A percentile compares a stretch with the other conserved stretches of the same genome.
phyloP scores from a whole-genome alignment of 2,888 invertebrate genomes.

The Volucella inanis region DNA sequence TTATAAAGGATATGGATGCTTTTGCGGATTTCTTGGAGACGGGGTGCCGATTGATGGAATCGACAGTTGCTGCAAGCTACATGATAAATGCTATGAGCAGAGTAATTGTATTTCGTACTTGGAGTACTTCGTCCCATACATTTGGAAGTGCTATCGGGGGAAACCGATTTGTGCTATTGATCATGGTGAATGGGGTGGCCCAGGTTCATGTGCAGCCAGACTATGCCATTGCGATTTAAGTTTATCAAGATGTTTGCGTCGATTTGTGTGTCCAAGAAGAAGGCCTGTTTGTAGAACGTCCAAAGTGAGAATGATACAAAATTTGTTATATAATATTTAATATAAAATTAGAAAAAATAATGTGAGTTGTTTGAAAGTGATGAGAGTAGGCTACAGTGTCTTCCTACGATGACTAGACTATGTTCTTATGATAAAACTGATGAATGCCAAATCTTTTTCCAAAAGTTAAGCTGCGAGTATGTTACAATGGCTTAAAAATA shows the following conservation, averaged over 20 bases:
- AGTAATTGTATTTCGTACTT: constrained; percentile 91
- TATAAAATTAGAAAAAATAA: neutral
- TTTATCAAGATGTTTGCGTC: constrained; percentile 90
- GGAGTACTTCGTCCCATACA: constrained; percentile 93
- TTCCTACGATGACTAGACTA: too few species aligned
- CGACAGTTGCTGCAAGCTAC: constrained; percentile 91
- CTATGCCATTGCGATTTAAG: constrained; percentile 93
- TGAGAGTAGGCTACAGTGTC: neutral
- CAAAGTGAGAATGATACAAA: constrained; percentile 89
- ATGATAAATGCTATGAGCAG: constrained; percentile 93
- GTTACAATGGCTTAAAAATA: too few species aligned
- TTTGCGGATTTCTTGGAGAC: constrained; percentile 93
- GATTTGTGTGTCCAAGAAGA: constrained; percentile 89
- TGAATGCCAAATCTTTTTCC: too few species aligned
- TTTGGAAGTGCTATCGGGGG: constrained; percentile 92
- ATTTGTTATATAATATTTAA: constrained; percentile 84
- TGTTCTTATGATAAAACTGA: too few species aligned
- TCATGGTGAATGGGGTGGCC: constrained; percentile 85
- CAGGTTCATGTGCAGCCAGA: constrained; percentile 88
- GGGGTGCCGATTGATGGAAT: constrained; percentile 92
- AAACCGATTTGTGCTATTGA: constrained; percentile 88
- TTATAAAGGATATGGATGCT: constrained; percentile 95
- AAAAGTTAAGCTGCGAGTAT: too few species aligned
- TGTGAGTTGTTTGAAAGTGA: neutral
- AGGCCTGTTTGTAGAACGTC: constrained; percentile 90